A percentile compares a stretch with the other conserved stretches of the same genome.
phyloP scores from a whole-genome alignment of 2,797 vertebrate genomes.

The Australoheros facetus region DNA sequence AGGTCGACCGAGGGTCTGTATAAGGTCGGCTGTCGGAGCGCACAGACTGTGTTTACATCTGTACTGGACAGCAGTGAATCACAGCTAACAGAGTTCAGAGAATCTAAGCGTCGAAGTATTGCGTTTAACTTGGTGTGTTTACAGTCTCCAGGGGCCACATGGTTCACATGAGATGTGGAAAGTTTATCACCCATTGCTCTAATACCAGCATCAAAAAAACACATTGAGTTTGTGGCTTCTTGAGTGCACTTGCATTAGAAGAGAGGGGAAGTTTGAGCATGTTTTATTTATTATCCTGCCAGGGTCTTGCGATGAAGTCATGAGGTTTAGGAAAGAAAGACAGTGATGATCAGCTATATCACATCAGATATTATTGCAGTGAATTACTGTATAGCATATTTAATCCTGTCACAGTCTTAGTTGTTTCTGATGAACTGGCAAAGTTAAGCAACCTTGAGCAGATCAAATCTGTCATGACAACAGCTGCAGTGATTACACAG shows the following conservation, averaged over 20 bases:
- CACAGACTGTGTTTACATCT: conserved; percentile 65
- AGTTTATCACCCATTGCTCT: conserved; percentile 19
- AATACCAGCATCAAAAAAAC: neutral
- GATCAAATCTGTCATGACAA: conserved; percentile 15
- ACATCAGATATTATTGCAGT: neutral
- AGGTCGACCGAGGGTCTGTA: neutral
- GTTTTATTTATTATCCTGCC: conserved; percentile 7
- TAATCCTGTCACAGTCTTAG: neutral
- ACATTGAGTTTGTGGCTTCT: neutral
- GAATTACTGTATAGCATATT: neutral
- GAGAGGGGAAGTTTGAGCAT: neutral
- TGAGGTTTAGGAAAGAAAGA: neutral
- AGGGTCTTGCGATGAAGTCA: conserved; percentile 1
- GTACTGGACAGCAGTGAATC: conserved; percentile 49
- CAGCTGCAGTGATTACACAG: conserved; percentile 10
- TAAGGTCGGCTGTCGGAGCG: conserved; percentile 46
- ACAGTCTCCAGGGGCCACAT: conserved; percentile 46
- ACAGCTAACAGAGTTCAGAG: conserved; percentile 21
- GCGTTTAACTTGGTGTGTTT: conserved; percentile 64
- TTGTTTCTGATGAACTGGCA: neutral
- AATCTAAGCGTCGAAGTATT: conserved; percentile 34
- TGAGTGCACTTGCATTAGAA: neutral
- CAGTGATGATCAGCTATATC: neutral
- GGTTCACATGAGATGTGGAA: conserved; percentile 20
- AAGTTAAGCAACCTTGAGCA: conserved; percentile 18